These are phyloP conservation scores for Rhynchotus rufescens DNA, from an alignment of 2,797 vertebrate species.

Conservation along the genomic window DNA sequence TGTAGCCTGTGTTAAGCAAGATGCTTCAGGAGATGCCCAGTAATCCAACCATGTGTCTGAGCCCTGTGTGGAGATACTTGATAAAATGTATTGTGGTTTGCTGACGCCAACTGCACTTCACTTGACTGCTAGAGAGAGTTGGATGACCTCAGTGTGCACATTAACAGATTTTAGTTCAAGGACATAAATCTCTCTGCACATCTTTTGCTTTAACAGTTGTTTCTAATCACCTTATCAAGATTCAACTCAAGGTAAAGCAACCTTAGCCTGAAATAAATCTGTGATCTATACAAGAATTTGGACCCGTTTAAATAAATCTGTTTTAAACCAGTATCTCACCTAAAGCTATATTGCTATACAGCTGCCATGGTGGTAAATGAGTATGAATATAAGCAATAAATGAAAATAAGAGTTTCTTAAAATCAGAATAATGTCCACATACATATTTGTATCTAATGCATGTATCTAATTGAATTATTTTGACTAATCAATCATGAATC, in stretches of 20 bases:
- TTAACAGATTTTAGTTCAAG: neutral
- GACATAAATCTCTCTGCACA: neutral
- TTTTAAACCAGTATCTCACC: neutral
- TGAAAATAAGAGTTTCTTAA: neutral
- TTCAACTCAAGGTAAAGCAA: conserved; percentile 17
- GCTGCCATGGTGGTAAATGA: neutral
- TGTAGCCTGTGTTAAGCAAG: neutral
- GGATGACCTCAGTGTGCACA: neutral
- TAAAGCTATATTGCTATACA: neutral
- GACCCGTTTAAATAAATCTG: conserved; percentile 19
- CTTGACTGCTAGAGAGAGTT: neutral
- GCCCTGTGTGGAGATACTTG: neutral
- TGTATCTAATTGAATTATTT: neutral
- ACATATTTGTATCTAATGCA: no score
- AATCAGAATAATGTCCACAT: neutral
- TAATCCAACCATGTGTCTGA: neutral
- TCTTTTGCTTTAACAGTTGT: neutral
- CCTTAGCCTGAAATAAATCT: conserved; percentile 39
- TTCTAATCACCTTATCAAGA: conserved; percentile 19
- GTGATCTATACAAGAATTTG: neutral
- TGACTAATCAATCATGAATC: neutral
- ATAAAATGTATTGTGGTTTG: neutral
- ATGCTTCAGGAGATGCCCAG: neutral
- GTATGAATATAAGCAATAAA: neutral
- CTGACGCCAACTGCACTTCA: neutral